Evolutionary conservation across 1,140 invertebrate species (phyloP), one percentile per base, ranked within the genome.

Genomic region (Drosophila athabasca): DNA sequence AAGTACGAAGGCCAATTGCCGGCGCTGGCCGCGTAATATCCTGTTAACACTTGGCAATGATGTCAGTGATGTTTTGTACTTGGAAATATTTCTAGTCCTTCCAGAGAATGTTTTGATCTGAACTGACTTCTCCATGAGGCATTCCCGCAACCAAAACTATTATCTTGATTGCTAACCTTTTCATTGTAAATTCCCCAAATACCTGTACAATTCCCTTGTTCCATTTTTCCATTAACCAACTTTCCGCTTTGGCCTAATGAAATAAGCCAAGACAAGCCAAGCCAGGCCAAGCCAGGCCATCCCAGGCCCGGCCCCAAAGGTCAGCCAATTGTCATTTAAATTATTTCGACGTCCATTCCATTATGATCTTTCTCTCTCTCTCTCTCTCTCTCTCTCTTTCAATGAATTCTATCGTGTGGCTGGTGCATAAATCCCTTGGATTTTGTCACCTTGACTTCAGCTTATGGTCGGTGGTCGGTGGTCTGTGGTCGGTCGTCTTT

Each of bases 151-250:
- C 3, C 35, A 55, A 65, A 74, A 11, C 68, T 51, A 79, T 85
- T 80, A 65, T 65, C 60, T 65, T 52, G 54, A 73, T 65, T 64
- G 64, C 43, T 48, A 31, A 35, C 52, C 43, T 22, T 44, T 67
- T 64, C 66, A 69, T 62, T 69, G 48, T 44, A 74, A 74, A 57
- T 48, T 15, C 41, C 61, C 11, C 35, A 39, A 60, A 58, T 73
- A 70, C 29, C n/a, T 11, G 17, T 46, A 45, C 45, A 69, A 46
- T 87, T 85, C 82, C 82, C 82, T 87, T 85, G 82, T 77, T 85
- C 81, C 81, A 87, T 24, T 71, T 85, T 85, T 85, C 66, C 81
- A 87, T 81, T 69, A 50, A 54, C 55, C 61, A 78, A 78, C 41
- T 13, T 4, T 39, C 64, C 51, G 62, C 73, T 76, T 60, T 39